Base-by-base conservation (phyloP, 2,888 invertebrate genomes). In the Trichopria drosophilae region DNA sequence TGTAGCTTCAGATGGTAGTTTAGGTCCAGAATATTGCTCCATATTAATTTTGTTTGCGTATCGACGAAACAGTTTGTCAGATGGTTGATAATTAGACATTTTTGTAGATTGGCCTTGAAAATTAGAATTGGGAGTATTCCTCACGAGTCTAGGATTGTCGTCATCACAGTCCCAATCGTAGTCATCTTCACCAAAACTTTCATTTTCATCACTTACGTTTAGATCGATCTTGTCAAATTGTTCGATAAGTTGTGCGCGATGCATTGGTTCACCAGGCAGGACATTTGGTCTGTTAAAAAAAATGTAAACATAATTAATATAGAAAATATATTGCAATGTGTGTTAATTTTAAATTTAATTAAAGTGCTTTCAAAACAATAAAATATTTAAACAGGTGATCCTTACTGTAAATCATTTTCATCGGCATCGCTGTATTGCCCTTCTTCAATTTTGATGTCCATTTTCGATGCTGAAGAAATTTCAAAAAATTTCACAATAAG, bases 1-100 rank as follows among this genome's bases (percentile, higher is more conserved):
- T 18, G 85, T 84, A 0, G 88, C 86, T 51, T 83, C 83, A 19
- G 80, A 81, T 2, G 86, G 83, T 51, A 86, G 72, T 3, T 69
- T 63, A 1, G 85, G 85, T 1, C 81, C 81, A 68, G 87, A 87
- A 70, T 91, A 93, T 68, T 84, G 85, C 53, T 91, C 90, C 0
- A 93, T 82, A 76, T 90, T 92, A 19, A 94, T 90, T 77, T 87
- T 91, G 58, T 88, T 83, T 0, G 85, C 78, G 69, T 84, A 93
- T 67, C 86, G 89, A 55, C 85, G 84, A 53, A 90, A 84, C 0
- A 91, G 68, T 65, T 93, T 93, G 52, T 92, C 90, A 22, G 81
- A 81, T 0, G 93, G 91, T 71, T 93, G 93, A 67, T 81, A 91
- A 49, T 80, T 81, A 37, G 77, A 81, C 6, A 87, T 64, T 75